Conservation (phyloP, 2,888 invertebrate genomes). For the Zhuqinia jingwanae region DNA sequence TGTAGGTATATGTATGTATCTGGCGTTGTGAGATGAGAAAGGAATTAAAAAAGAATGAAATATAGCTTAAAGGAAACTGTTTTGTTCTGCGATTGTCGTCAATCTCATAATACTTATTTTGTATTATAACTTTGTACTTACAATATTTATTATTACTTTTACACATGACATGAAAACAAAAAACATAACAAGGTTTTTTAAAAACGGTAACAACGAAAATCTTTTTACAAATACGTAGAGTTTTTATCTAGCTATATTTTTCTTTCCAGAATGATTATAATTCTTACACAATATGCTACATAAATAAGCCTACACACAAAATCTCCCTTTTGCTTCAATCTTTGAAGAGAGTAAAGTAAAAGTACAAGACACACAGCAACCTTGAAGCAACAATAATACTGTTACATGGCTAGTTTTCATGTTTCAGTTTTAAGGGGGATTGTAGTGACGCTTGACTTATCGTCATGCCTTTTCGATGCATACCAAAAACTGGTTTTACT, state of each 20-base stretch:
- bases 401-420: slow-evolving; percentile 13
- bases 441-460: slow-evolving; percentile 49
- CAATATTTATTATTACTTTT: no score
- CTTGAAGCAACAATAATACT: slow-evolving; percentile 33
- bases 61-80: slow-evolving; percentile 45
- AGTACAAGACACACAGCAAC: slow-evolving; percentile 28
- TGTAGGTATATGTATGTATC: not conserved
- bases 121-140: no score
- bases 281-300: not conserved
- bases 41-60: slow-evolving; percentile 59
- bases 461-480: slow-evolving; percentile 51
- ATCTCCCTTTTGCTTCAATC: not conserved
- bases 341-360: not conserved
- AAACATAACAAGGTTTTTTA: no score
- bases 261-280: no score
- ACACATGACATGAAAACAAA: no score
- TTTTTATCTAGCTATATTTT: no score
- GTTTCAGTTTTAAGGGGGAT: not conserved
- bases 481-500: not conserved
- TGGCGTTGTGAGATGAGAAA: not conserved
- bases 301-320: not conserved
- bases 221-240: no score
- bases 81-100: slow-evolving; percentile 24
- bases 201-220: no score
- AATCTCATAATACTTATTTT: slow-evolving; percentile 23